Percentiles rank a stretch among this genome's conserved stretches.
These are phyloP conservation scores for Cancer borealis DNA, from an alignment of 2,888 invertebrate genomes.

Conservation along the genomic window DNA sequence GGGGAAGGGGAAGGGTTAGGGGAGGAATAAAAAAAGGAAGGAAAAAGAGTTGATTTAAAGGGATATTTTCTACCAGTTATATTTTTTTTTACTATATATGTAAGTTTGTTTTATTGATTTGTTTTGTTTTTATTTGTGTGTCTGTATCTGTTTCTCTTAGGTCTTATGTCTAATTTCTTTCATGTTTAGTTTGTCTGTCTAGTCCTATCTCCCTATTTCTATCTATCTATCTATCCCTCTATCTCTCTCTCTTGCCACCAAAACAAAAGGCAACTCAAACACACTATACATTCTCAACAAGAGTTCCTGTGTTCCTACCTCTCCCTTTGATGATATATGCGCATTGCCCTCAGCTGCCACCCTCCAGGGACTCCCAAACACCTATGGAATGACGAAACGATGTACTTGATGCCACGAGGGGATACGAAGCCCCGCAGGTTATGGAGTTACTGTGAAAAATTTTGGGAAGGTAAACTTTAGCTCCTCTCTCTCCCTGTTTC, in stretches of 20 bases:
- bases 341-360: not conserved
- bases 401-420: not conserved
- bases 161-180: no score
- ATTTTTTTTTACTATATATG: not conserved
- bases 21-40: not conserved
- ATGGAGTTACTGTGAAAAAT: no score
- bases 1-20: not conserved
- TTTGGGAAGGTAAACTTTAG: not conserved
- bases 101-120: not conserved
- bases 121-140: no score
- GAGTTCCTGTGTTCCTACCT: not conserved
- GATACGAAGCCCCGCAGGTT: no score
- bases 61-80: not conserved
- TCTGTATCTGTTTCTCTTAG: no score
- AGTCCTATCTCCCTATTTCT: not conserved
- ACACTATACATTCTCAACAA: not conserved
- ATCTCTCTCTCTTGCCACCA: not conserved
- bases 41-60: not conserved
- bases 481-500: not conserved
- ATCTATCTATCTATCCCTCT: not conserved
- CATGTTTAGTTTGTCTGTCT: not conserved
- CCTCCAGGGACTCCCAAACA: not conserved
- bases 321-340: not conserved
- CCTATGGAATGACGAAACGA: not conserved
- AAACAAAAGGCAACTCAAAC: not conserved